A percentile compares a stretch with the other conserved stretches of the same genome.
phyloP scores from a whole-genome alignment of 92 coral and sea anemone genomes.

The Epizoanthus fatuus region DNA sequence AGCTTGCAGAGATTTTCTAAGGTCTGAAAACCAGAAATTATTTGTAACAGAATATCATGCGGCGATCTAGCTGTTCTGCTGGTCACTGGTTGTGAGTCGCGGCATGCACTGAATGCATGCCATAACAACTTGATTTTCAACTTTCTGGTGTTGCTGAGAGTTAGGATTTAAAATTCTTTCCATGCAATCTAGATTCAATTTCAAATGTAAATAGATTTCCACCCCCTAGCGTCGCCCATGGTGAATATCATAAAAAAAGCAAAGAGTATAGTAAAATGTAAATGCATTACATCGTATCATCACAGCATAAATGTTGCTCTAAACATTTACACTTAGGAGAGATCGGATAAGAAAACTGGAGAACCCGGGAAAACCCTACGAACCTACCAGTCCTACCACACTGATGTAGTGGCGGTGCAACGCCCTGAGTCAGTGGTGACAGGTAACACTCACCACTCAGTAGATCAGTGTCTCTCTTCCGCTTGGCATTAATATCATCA shows the following conservation, averaged over 20 bases:
- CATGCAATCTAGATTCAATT: no score
- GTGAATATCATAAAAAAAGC: no score
- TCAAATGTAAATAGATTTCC: no score
- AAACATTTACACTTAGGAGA: background rate
- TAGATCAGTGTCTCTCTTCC: conserved; percentile 95
- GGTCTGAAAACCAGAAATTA: conserved; percentile 55
- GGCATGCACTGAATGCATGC: no score
- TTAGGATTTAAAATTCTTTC: no score
- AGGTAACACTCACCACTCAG: conserved; percentile 67
- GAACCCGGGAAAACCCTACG: no score
- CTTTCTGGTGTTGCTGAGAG: no score
- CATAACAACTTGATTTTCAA: no score
- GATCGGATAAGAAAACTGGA: background rate
- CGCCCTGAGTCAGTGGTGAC: background rate
- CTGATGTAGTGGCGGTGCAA: no score
- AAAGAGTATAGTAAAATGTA: background rate
- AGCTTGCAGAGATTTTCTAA: conserved; percentile 87
- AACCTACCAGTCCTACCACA: background rate
- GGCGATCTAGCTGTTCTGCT: no score
- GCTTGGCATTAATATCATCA: conserved; percentile 94
- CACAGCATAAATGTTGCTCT: background rate
- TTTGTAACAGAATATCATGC: background rate
- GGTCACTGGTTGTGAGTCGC: no score
- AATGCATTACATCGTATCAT: background rate
- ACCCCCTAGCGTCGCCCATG: no score